phyloP scores from a whole-genome alignment of 2,888 invertebrate genomes.

The Sepioteuthis lessoniana region DNA sequence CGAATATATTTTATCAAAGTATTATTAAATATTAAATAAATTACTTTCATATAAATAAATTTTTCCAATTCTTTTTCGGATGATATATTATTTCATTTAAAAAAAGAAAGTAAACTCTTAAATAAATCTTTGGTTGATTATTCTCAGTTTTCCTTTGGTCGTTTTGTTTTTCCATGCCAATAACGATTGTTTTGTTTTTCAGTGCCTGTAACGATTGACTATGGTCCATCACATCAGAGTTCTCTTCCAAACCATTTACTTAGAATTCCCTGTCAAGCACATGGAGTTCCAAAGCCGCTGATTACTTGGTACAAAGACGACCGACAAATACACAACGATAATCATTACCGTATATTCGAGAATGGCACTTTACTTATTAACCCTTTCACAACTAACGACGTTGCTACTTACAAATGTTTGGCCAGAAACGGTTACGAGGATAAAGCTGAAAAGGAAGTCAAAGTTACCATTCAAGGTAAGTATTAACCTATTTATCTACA shows the following conservation, averaged over 20 bases:
- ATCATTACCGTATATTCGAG: slow-evolving; percentile 60
- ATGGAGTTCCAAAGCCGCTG: slow-evolving; percentile 65
- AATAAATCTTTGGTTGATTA: too few species aligned
- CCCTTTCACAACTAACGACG: slow-evolving; percentile 81
- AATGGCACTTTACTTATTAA: slow-evolving; percentile 83
- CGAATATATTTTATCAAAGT: too few species aligned
- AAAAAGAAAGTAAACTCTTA: too few species aligned
- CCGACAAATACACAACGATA: slow-evolving; percentile 51
- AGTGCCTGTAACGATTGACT: slow-evolving; percentile 58
- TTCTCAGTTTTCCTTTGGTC: too few species aligned
- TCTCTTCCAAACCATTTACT: neutral
- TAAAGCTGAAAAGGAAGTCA: slow-evolving; percentile 81
- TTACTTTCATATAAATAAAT: too few species aligned
- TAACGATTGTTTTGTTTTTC: slow-evolving; percentile 46
- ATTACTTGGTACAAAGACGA: slow-evolving; percentile 66
- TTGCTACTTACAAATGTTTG: slow-evolving; percentile 88
- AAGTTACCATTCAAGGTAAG: slow-evolving; percentile 86
- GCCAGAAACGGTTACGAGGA: slow-evolving; percentile 85
- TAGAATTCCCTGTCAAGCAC: slow-evolving; percentile 68
- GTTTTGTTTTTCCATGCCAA: too few species aligned
- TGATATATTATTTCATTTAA: too few species aligned
- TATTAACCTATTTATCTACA: neutral
- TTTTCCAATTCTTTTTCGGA: too few species aligned
- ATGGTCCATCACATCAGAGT: neutral
- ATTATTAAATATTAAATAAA: too few species aligned